A percentile compares a stretch with the other conserved stretches of the same genome.
These are phyloP conservation scores for Drosophila nigricruria DNA, from an alignment of 2,888 invertebrate genomes.

Conservation along the genomic window DNA sequence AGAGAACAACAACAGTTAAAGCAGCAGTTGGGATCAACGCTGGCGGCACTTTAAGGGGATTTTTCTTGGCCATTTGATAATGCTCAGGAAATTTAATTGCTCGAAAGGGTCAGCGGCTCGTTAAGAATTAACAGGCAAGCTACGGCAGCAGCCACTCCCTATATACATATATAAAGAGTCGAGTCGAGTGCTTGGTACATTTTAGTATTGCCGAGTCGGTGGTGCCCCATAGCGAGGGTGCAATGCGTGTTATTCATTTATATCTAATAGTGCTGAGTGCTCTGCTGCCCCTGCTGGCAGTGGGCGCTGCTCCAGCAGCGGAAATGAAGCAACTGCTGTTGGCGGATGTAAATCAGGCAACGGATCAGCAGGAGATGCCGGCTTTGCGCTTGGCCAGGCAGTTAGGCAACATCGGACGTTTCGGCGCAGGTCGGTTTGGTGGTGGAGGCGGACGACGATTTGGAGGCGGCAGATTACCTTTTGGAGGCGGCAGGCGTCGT, in stretches of 20 bases:
- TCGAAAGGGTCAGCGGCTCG: slow-evolving; percentile 69
- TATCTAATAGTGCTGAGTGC: slow-evolving; percentile 75
- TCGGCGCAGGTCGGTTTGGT: slow-evolving; percentile 39
- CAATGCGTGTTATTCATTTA: slow-evolving; percentile 61
- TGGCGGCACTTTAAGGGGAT: slow-evolving; percentile 52
- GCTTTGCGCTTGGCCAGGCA: slow-evolving; percentile 67
- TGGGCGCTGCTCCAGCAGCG: slow-evolving; percentile 30
- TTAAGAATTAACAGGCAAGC: slow-evolving; percentile 60
- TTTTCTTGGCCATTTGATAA: slow-evolving; percentile 74
- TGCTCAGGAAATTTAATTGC: slow-evolving; percentile 76
- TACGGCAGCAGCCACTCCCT: background rate
- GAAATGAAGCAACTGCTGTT: slow-evolving; percentile 71
- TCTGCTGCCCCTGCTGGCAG: slow-evolving; percentile 47
- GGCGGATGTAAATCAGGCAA: slow-evolving; percentile 74
- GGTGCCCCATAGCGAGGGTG: slow-evolving; percentile 31
- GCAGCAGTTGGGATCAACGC: slow-evolving; percentile 19
- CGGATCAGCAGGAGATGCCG: slow-evolving; percentile 65
- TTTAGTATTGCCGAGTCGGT: slow-evolving; percentile 7
- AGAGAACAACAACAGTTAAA: slow-evolving; percentile 4
- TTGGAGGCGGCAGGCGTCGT: slow-evolving; percentile 13
- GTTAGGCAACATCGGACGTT: slow-evolving; percentile 47
- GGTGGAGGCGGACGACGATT: slow-evolving; percentile 10
- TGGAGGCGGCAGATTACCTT: slow-evolving; percentile 32
- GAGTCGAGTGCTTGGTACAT: slow-evolving; percentile 22
- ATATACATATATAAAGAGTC: slow-evolving; percentile 57